phyloP scores from a whole-genome alignment of 92 coral and sea anemone species.

The Epizoanthus rinbou region DNA sequence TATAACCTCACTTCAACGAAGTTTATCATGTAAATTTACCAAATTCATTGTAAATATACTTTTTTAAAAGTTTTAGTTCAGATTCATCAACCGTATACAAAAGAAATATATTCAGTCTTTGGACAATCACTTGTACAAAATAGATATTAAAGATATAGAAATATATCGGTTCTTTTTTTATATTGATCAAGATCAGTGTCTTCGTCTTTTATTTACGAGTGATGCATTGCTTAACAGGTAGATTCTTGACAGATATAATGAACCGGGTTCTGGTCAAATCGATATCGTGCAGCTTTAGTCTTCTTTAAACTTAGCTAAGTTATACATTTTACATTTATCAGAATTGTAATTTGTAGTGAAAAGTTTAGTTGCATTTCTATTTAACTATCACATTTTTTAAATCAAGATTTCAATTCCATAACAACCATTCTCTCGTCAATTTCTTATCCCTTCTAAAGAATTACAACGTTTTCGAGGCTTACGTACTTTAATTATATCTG shows the following conservation, averaged over 20 bases:
- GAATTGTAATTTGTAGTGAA: not conserved
- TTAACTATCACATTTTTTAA: slow-evolving; percentile 9
- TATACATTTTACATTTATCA: not conserved
- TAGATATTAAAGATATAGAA: too few species aligned
- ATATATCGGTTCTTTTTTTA: too few species aligned
- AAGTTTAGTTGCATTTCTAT: not conserved
- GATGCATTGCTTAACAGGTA: too few species aligned
- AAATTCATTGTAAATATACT: not conserved
- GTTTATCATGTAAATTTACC: not conserved
- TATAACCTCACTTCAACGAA: not conserved
- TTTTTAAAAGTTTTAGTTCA: too few species aligned
- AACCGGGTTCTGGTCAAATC: not conserved
- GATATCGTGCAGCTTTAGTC: not conserved
- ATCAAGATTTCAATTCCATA: slow-evolving; percentile 31
- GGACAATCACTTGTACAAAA: too few species aligned
- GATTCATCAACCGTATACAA: too few species aligned
- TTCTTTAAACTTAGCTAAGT: not conserved
- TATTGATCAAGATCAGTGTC: too few species aligned
- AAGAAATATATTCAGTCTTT: too few species aligned
- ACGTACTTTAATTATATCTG: not conserved
- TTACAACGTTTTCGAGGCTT: not conserved
- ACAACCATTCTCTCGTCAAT: slow-evolving; percentile 22
- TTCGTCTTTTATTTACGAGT: too few species aligned
- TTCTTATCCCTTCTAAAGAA: slow-evolving; percentile 28
- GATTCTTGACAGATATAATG: too few species aligned